phyloP scores from a whole-genome alignment of 1,140 invertebrate genomes.

The Macrosteles quadrilineatus region DNA sequence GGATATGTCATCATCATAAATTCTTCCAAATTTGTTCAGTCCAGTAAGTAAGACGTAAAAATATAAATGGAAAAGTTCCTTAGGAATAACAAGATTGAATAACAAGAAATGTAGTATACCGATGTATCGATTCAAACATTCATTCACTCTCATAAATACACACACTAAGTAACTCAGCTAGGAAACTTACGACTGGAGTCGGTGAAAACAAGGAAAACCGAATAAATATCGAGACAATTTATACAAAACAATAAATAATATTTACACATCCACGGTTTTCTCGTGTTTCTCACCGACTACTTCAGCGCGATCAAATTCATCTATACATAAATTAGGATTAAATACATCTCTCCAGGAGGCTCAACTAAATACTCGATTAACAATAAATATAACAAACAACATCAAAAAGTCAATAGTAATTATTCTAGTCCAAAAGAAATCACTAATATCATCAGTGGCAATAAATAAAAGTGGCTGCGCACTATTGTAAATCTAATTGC shows the following conservation, averaged over 20 bases:
- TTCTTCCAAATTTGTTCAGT: too few species aligned
- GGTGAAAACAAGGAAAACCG: not conserved
- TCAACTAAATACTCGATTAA: constrained; percentile 18
- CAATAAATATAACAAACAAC: constrained; percentile 14
- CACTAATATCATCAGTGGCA: not conserved
- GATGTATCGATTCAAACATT: not conserved
- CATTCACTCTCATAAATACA: constrained; percentile 1
- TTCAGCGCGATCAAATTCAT: not conserved
- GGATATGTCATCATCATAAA: not conserved
- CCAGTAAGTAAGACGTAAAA: not conserved
- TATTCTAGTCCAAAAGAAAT: not conserved
- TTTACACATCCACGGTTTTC: constrained; percentile 4
- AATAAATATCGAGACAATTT: constrained; percentile 13
- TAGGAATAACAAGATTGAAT: too few species aligned
- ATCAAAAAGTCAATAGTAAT: not conserved
- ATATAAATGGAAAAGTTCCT: not conserved
- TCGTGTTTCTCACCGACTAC: not conserved
- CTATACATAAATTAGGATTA: not conserved
- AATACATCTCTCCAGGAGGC: not conserved
- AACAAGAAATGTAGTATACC: constrained; percentile 19
- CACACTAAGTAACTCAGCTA: constrained; percentile 1
- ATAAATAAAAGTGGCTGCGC: not conserved
- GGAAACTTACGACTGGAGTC: not conserved
- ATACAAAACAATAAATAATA: constrained; percentile 12
- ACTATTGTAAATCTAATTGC: constrained; percentile 25